Evolutionary conservation across 2,888 invertebrate species (phyloP), one percentile per base, ranked within the genome.

Genomic region (Rhogogaster chlorosoma): DNA sequence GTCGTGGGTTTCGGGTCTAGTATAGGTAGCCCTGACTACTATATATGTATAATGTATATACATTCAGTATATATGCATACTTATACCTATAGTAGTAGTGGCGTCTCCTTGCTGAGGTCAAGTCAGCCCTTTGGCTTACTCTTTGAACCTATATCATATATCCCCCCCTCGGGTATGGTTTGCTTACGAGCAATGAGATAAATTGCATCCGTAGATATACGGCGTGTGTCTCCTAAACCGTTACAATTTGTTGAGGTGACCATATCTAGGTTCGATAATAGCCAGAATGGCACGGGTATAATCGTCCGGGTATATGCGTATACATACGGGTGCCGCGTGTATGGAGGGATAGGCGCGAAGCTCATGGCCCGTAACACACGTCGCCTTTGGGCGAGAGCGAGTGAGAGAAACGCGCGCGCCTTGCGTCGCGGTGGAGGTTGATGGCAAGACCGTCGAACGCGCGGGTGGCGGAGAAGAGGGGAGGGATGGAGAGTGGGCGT

Each of bases 1-100:
- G 92, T 67, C 45, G 61, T 80, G 10, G 45, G 83, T 83, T 83
- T 83, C 83, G 83, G 42, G 45, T 83, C 64, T 83, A 64, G 64
- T n/a, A n/a, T n/a, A n/a, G n/a, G n/a, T 64, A 70, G 29, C 32
- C 83, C 70, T 36, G 29, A 32, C 57, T 29, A 15, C 73, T 73
- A 32, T 80, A 61, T 80, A 45, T 18, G 32, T 73, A 71, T 71
- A 45, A 32, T 71, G 29, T 22, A 7, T 18, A 29, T 22, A 22
- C 10, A 73, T 38, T 42, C n/a, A 36, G n/a, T 73, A 45, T 36
- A 71, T 49, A 75, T 10, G n/a, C 57, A 57, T 53, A 29, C 3
- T n/a, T 32, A 57, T 53, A 53, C 53, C 22, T 49, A 26, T 45
- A 36, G 38, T 36, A n/a, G 36, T 67, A 61, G 38, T 38, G 61